A percentile compares a stretch with the other conserved stretches of the same genome.
Evolutionary conservation across 1,140 invertebrate species (phyloP).

Genomic region (Rhizoglyphus robini): DNA sequence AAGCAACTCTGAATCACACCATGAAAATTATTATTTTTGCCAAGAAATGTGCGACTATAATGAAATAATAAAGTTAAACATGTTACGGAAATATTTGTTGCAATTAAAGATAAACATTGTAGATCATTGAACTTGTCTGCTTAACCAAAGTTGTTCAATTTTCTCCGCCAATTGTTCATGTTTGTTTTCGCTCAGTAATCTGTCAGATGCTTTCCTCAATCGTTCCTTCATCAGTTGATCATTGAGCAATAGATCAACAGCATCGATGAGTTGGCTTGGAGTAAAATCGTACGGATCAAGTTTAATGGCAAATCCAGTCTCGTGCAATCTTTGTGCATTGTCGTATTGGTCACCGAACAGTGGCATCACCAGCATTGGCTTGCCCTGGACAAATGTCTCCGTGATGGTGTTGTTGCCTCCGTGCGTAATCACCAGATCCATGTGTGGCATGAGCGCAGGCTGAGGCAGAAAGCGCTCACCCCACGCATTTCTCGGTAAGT

Average conservation of each 20-base stretch:
- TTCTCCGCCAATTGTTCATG: not conserved
- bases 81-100: no score
- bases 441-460: not conserved
- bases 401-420: constrained; percentile 18
- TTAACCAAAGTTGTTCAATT: not conserved
- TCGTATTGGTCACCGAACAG: constrained; percentile 21
- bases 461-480: constrained; percentile 15
- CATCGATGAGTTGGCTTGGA: constrained; percentile 2
- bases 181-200: not conserved
- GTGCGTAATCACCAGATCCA: constrained; percentile 21
- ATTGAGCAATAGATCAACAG: constrained; percentile 9
- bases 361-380: constrained; percentile 12
- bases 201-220: not conserved
- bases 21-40: no score
- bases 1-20: no score
- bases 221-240: not conserved
- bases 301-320: not conserved
- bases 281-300: constrained; percentile 15
- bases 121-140: no score
- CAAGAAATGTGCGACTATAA: no score
- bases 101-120: no score
- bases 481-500: constrained; percentile 23
- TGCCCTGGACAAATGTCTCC: constrained; percentile 1
- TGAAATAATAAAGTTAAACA: no score
- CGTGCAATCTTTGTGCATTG: constrained; percentile 18